Base-by-base conservation (phyloP, 1,140 invertebrate species). In the Drosophila sulfurigaster region DNA sequence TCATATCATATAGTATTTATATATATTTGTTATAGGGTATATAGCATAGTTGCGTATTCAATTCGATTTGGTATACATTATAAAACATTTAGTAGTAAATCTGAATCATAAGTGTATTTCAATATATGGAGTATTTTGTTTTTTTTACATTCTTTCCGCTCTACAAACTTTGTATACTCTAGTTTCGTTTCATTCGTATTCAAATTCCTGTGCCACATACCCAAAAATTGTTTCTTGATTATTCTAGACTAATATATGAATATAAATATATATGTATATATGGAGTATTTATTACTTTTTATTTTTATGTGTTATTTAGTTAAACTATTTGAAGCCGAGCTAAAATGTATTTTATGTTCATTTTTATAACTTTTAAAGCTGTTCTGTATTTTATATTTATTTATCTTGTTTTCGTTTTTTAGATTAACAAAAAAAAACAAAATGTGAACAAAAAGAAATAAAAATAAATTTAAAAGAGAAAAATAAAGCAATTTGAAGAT, bases 251-350 rank as follows among this genome's bases (percentile, higher is more conserved):
- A 57, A 25, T 57, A 43, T 45, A 59, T 59, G n/a, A 59, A 57
- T 57, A 16, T 62, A 35, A 57, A 57, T 57, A 57, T 57, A 41
- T 16, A 38, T 54, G 10, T 38, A 38, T 38, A 38, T 51, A n/a
- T n/a, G n/a, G n/a, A 51, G n/a, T 46, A 25, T 66, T 56, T 5
- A 16, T 11, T 20, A 25, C 8, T 20, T 13, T 10, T 7, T 38
- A 8, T 32, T 15, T 58, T 4, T 59, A 3, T 49, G 5, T 49
- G 3, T 28, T 25, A 15, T 32, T 56, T 30, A 48, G 60, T 63
- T 58, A 48, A 71, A 70, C 72, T 70, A 58, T 63, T 56, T 64
- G 66, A 75, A 75, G 72, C 72, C 66, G 38, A 38, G 51, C 66
- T 70, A 69, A 41, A 63, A 41, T 74, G 38, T 68, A 56, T 67